phyloP scores from a whole-genome alignment of 2,888 invertebrate species.

The Stramonita haemastoma region DNA sequence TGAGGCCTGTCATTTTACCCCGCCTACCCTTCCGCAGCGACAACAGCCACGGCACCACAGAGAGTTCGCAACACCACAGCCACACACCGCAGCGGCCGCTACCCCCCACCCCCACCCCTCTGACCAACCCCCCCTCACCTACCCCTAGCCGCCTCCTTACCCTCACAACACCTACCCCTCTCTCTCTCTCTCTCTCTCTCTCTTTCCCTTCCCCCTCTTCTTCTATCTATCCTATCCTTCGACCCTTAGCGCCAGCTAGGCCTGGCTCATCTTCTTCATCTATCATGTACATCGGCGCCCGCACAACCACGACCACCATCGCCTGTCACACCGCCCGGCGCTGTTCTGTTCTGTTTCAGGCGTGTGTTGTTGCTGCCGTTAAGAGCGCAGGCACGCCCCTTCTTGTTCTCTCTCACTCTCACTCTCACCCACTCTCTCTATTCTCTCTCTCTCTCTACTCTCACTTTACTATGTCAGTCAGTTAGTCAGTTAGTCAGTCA shows the following conservation, averaged over 20 bases:
- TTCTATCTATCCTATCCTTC: too few relatives aligned
- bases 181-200: not conserved
- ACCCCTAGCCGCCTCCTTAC: not conserved
- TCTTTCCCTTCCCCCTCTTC: not conserved
- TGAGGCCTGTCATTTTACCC: not conserved
- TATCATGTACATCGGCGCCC: constrained; percentile 12
- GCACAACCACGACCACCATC: constrained; percentile 1
- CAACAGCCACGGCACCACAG: constrained; percentile 6
- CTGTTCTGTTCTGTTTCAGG: not conserved
- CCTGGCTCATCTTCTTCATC: not conserved
- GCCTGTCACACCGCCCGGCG: not conserved
- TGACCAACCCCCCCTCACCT: not conserved
- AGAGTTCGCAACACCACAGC: constrained; percentile 1
- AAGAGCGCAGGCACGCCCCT: too few relatives aligned
- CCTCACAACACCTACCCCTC: not conserved
- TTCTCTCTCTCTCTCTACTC: too few relatives aligned
- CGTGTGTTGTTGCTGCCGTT: not conserved
- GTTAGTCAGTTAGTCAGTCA: too few relatives aligned
- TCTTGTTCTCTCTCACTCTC: too few relatives aligned
- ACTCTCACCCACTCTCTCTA: too few relatives aligned
- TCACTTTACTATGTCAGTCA: too few relatives aligned
- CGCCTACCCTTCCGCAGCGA: not conserved
- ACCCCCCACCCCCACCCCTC: not conserved
- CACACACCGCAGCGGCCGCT: not conserved
- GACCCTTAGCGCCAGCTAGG: too few relatives aligned